Evolutionary conservation across 1,140 invertebrate genomes (phyloP).

Genomic region (Pseudomyrmex gracilis): DNA sequence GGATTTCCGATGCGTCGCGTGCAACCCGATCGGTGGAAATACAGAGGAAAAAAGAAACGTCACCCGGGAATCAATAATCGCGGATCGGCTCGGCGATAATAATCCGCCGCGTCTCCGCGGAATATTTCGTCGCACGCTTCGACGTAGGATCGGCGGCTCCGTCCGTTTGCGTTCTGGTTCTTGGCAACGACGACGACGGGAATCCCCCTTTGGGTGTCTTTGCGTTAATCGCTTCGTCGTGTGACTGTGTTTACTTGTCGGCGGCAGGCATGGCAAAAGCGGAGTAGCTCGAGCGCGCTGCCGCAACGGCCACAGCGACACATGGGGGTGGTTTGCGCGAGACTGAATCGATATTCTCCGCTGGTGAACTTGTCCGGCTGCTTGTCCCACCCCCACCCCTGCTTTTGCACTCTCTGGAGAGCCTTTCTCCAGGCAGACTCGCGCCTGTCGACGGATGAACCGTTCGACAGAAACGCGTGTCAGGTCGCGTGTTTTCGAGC

Average conservation of each 20-base stretch:
- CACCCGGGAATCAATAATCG: conserved; percentile 42
- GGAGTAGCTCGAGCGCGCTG: conserved; percentile 59
- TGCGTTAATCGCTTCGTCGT: not conserved
- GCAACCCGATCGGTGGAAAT: not conserved
- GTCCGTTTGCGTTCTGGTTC: not conserved
- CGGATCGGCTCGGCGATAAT: conserved; percentile 7
- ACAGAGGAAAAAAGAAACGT: not conserved
- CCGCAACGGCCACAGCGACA: conserved; percentile 60
- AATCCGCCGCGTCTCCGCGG: conserved; percentile 5
- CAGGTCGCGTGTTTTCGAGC: conserved; percentile 27
- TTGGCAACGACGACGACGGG: not conserved
- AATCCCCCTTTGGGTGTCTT: not conserved
- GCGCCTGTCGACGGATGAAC: conserved; percentile 56
- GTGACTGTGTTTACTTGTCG: conserved; percentile 60
- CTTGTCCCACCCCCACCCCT: conserved; percentile 62
- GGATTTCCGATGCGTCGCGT: too few relatives aligned
- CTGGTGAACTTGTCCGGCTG: conserved; percentile 73
- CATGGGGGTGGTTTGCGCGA: conserved; percentile 78
- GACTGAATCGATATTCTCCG: conserved; percentile 80
- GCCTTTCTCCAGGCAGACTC: conserved; percentile 11
- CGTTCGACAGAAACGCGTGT: conserved; percentile 18
- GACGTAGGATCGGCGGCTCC: not conserved
- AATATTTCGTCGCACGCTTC: conserved; percentile 1
- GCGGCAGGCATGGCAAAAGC: conserved; percentile 56
- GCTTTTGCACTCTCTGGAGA: conserved; percentile 60